Evolutionary conservation across 2,797 vertebrate species (phyloP), one percentile per base, ranked within the genome.

Genomic region (Rhadinocentrus ornatus): DNA sequence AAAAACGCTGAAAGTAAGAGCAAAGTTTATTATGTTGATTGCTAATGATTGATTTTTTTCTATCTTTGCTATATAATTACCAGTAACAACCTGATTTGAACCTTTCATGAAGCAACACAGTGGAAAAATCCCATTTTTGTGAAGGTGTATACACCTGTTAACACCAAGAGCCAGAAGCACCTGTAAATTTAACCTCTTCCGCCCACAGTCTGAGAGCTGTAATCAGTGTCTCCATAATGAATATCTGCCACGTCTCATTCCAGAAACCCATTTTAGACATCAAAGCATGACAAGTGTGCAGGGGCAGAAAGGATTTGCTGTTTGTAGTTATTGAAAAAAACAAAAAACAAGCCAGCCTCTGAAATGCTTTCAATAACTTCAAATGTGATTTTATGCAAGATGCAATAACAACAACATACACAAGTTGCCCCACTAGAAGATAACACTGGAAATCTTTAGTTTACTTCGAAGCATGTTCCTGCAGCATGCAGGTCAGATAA

Each of bases 81-180:
- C 34, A 16, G 16, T 3, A n/a, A 4, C 2, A 39, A 7, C 26
- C 35, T 46, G 32, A 59, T 34, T 71, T 2, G 1, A 18, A 22
- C 26, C 13, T 44, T 1, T 20, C 16, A 60, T 53, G 52, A 64
- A 26, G 35, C 13, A 64, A 62, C 4, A 18, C 46, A 62, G 53
- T 76, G 57, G 50, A 77, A 69, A 75, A 62, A 61, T 80, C 50
- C 22, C 60, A 3, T 27, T 53, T 67, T 62, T 64, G 80, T 76
- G 62, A 72, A 71, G 61, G 69, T 84, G 2, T 6, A 65, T 26
- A 27, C 53, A 84, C 80, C 67, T 86, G 69, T 82, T 83, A 81
- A 67, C 70, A 74, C 66, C 80, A 60, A 37, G 18, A 71, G 76
- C 63, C 68, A 53, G 24, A 80, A 68, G 60, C 86, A 89, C 84